phyloP scores from a whole-genome alignment of 2,888 invertebrate species.

The Caenorhabditis macrosperma region DNA sequence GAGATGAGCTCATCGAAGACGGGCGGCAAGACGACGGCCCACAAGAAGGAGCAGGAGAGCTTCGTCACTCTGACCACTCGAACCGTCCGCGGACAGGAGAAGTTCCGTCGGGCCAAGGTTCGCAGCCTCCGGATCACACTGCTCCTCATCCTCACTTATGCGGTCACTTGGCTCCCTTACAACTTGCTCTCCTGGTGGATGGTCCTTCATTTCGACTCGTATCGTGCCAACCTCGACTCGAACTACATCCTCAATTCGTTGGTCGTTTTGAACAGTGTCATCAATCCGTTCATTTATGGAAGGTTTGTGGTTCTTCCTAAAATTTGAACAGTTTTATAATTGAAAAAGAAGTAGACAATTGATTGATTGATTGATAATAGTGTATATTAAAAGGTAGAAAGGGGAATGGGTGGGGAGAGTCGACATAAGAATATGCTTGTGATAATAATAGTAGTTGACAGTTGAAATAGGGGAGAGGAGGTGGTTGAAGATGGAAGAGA shows the following conservation, averaged over 20 bases:
- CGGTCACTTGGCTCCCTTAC: conserved; percentile 74
- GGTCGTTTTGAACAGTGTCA: conserved; percentile 72
- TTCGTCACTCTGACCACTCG: conserved; percentile 61
- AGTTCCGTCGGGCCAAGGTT: conserved; percentile 69
- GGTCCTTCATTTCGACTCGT: conserved; percentile 66
- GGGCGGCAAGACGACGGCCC: conserved; percentile 31
- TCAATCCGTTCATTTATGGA: conserved; percentile 75
- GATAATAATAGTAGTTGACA: background rate
- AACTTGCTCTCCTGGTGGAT: conserved; percentile 74
- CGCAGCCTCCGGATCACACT: conserved; percentile 72
- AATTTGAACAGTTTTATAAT: background rate
- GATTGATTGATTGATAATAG: too few relatives aligned
- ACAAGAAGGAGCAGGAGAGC: conserved; percentile 56
- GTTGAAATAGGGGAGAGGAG: too few relatives aligned
- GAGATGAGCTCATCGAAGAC: conserved; percentile 69
- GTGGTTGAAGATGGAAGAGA: too few relatives aligned
- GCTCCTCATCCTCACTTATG: conserved; percentile 72
- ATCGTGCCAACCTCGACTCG: conserved; percentile 63
- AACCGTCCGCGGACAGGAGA: conserved; percentile 69
- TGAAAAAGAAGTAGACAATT: too few relatives aligned
- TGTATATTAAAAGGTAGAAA: too few relatives aligned
- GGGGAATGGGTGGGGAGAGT: too few relatives aligned
- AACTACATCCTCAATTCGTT: conserved; percentile 70
- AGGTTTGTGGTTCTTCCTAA: too few relatives aligned
- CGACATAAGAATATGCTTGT: too few relatives aligned